Conservation (phyloP, 2,113 vertebrate genomes). For the Crotalus helleri region DNA sequence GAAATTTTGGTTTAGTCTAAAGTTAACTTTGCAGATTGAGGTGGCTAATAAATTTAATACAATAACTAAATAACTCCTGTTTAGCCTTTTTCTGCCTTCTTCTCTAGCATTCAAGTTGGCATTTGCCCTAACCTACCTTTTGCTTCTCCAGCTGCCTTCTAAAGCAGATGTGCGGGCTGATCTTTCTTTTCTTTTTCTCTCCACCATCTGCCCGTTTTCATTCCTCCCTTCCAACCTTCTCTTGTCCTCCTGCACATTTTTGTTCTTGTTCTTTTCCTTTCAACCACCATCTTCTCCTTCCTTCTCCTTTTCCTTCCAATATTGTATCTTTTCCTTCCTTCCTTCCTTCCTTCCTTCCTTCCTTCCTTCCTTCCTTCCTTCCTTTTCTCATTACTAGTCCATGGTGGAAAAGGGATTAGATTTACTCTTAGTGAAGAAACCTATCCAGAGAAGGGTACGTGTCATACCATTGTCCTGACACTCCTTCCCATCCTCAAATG, state of each 20-base stretch:
- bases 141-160: slow-evolving; percentile 35
- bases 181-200: slow-evolving; percentile 50
- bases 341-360: slow-evolving; percentile 12
- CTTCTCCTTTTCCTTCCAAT: not conserved
- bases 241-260: not conserved
- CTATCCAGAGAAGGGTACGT: slow-evolving; percentile 99
- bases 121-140: slow-evolving; percentile 43
- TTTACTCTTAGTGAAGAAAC: slow-evolving; percentile 99
- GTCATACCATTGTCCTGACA: slow-evolving; percentile 47
- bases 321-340: too few species aligned
- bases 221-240: not conserved
- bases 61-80: not conserved
- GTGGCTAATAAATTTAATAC: not conserved
- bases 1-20: not conserved
- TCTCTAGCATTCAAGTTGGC: not conserved
- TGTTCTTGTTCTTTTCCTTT: not conserved
- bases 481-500: slow-evolving; percentile 28
- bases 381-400: slow-evolving; percentile 82
- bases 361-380: slow-evolving; percentile 21
- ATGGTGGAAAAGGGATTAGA: slow-evolving; percentile 97
- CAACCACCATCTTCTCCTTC: not conserved
- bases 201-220: not conserved
- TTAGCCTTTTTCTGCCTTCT: not conserved
- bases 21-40: not conserved
- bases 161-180: slow-evolving; percentile 62